These are phyloP conservation scores for Chionodraco myersi DNA, from an alignment of 2,113 vertebrate species.

Conservation along the genomic window DNA sequence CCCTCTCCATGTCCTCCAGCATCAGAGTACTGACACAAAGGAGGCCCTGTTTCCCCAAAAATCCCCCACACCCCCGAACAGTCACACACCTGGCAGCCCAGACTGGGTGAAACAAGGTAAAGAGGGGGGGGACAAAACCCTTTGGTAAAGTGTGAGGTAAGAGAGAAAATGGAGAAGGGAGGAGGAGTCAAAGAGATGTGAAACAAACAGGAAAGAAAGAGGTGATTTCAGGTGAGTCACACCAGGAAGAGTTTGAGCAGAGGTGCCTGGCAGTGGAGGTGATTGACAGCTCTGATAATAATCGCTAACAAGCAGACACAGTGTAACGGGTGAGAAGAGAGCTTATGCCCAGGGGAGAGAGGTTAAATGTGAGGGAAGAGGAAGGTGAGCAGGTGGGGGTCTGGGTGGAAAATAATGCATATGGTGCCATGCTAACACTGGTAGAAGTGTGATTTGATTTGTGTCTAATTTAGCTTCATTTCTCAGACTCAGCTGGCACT, in stretches of 20 bases:
- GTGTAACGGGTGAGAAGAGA: slow-evolving; percentile 32
- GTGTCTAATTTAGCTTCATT: slow-evolving; percentile 41
- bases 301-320: slow-evolving; percentile 74
- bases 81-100: slow-evolving; percentile 60
- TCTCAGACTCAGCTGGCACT: background rate
- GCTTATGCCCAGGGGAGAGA: slow-evolving; percentile 17
- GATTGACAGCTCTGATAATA: slow-evolving; percentile 82
- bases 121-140: background rate
- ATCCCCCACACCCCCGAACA: slow-evolving; percentile 7
- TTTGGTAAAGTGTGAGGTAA: slow-evolving; percentile 3
- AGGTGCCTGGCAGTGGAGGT: slow-evolving; percentile 48
- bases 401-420: slow-evolving; percentile 37
- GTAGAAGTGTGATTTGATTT: slow-evolving; percentile 66
- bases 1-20: slow-evolving; percentile 22
- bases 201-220: slow-evolving; percentile 28
- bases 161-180: background rate
- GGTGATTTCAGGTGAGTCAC: slow-evolving; percentile 48
- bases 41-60: slow-evolving; percentile 59
- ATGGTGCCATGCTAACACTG: slow-evolving; percentile 47
- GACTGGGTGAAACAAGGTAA: slow-evolving; percentile 2
- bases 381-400: slow-evolving; percentile 65
- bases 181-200: background rate
- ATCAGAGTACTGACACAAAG: slow-evolving; percentile 67
- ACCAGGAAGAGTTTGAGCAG: slow-evolving; percentile 19
- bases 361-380: slow-evolving; percentile 65